Evolutionary conservation across 2,797 vertebrate species (phyloP).

Genomic region (Coregonus suidteri): DNA sequence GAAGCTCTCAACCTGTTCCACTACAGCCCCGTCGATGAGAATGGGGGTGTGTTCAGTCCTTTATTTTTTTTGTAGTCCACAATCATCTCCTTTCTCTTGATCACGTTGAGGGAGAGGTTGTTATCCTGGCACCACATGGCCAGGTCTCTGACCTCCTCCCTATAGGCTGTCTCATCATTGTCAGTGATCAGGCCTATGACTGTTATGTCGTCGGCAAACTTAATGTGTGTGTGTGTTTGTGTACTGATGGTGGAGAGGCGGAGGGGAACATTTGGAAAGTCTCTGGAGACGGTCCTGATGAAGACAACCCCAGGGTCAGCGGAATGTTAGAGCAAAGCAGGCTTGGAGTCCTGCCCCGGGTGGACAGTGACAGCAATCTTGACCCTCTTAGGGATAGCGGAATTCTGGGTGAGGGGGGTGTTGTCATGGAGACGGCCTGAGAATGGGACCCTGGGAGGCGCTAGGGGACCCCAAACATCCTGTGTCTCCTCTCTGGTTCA

Average conservation of each 20-base stretch:
- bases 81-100: too few relatives aligned
- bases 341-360: not conserved
- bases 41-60: too few relatives aligned
- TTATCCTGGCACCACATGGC: too few relatives aligned
- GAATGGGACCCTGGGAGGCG: constrained; percentile 75
- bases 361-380: not conserved
- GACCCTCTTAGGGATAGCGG: constrained; percentile 3
- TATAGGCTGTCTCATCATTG: too few relatives aligned
- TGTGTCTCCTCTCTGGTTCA: not conserved
- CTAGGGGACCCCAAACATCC: constrained; percentile 5
- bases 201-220: too few relatives aligned
- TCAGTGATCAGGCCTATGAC: too few relatives aligned
- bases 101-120: too few relatives aligned
- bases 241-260: not conserved
- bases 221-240: not conserved
- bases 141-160: too few relatives aligned
- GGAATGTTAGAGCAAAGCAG: not conserved
- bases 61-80: too few relatives aligned
- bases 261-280: not conserved
- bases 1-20: too few relatives aligned
- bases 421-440: constrained; percentile 65
- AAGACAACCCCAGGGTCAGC: not conserved
- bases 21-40: too few relatives aligned
- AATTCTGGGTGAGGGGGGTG: constrained; percentile 13
- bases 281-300: not conserved